A percentile compares a stretch with the other conserved stretches of the same genome.
Evolutionary conservation across 2,113 vertebrate species (phyloP).

Genomic region (Tupaia tana): DNA sequence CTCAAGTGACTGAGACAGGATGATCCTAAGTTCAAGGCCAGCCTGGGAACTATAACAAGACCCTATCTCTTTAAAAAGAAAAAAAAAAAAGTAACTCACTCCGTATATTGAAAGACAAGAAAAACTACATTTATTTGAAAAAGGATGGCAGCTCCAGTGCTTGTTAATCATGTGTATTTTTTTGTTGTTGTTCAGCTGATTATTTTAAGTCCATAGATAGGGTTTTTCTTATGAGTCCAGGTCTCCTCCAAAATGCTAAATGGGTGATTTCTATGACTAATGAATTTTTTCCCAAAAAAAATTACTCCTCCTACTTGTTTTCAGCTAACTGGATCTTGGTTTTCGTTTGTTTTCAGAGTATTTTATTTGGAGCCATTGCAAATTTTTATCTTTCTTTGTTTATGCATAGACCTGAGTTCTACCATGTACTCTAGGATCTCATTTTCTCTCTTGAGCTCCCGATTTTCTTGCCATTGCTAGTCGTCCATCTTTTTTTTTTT

Average conservation of each 20-base stretch:
- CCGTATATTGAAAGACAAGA: conserved; percentile 17
- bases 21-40: no score
- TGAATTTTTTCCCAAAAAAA: not conserved
- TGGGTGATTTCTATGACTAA: not conserved
- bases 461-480: not conserved
- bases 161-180: not conserved
- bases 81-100: not conserved
- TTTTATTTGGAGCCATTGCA: not conserved
- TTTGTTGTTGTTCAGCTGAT: not conserved
- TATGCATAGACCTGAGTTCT: not conserved
- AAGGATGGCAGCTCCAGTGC: not conserved
- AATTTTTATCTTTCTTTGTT: not conserved
- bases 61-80: no score
- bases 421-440: not conserved
- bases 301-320: conserved; percentile 44
- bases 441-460: conserved; percentile 13
- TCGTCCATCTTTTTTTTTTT: not conserved
- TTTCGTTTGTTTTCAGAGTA: conserved; percentile 34
- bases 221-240: not conserved
- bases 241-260: conserved; percentile 20
- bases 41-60: no score
- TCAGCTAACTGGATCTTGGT: not conserved
- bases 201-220: not conserved
- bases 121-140: not conserved
- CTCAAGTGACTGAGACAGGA: no score